A percentile compares a stretch with the other conserved stretches of the same genome.
phyloP scores from a whole-genome alignment of 2,797 vertebrate species.

The Sebastes dallii region DNA sequence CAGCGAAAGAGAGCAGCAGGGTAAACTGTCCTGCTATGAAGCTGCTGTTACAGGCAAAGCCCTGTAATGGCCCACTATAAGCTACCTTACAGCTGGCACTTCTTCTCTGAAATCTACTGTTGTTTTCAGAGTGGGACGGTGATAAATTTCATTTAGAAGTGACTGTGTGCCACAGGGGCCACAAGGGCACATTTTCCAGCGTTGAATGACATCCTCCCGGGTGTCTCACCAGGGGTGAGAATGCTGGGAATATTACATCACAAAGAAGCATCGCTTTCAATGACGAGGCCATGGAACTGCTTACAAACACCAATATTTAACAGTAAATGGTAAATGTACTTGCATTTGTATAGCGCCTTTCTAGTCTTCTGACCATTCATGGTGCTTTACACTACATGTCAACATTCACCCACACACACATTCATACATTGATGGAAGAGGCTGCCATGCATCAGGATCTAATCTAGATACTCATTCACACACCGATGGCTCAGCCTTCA shows the following conservation, averaged over 20 bases:
- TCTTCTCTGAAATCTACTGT: conserved; percentile 5
- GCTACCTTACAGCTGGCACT: conserved; percentile 37
- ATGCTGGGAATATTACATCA: not conserved
- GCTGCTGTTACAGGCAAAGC: conserved; percentile 64
- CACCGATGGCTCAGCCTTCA: no score
- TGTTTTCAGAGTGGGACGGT: conserved; percentile 26
- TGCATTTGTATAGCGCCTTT: no score
- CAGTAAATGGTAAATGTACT: no score
- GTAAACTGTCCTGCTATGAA: conserved; percentile 67
- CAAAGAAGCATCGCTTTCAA: not conserved
- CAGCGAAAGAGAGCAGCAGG: conserved; percentile 76
- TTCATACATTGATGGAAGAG: no score
- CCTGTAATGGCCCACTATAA: conserved; percentile 38
- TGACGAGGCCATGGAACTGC: not conserved
- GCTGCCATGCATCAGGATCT: no score
- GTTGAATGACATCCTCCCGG: conserved; percentile 9
- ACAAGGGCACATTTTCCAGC: conserved; percentile 22
- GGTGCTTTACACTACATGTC: no score
- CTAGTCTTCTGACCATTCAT: no score
- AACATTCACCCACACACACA: no score
- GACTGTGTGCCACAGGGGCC: conserved; percentile 23
- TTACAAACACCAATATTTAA: not conserved
- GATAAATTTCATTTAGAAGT: conserved; percentile 42
- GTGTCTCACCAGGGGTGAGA: not conserved
- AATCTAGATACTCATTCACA: no score